These are phyloP conservation scores for Drosophila oshimai DNA, from an alignment of 1,140 invertebrate species.

Conservation along the genomic window DNA sequence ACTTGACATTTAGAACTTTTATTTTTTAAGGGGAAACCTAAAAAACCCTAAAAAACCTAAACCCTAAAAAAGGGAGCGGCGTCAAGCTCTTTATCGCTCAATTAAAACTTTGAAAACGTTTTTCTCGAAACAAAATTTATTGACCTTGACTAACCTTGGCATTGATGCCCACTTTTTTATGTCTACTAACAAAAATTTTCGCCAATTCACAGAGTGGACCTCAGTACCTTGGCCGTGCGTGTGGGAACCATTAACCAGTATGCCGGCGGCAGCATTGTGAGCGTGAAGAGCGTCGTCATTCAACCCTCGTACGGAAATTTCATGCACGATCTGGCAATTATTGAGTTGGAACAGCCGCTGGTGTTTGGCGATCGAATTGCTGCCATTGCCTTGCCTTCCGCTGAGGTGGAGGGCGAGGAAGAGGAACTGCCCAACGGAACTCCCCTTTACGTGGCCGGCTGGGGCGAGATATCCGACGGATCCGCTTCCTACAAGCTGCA, in stretches of 20 bases:
- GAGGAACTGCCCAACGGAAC: constrained; percentile 43
- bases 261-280: constrained; percentile 59
- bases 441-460: constrained; percentile 59
- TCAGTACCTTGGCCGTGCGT: constrained; percentile 32
- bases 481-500: constrained; percentile 60
- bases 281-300: constrained; percentile 43
- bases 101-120: no score
- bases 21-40: no score
- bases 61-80: no score
- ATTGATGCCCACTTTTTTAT: neutral
- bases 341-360: constrained; percentile 74
- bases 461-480: constrained; percentile 61
- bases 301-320: constrained; percentile 82
- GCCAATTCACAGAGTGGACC: constrained; percentile 29
- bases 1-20: no score
- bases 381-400: constrained; percentile 50
- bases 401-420: constrained; percentile 2
- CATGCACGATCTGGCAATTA: constrained; percentile 83
- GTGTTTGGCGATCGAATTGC: constrained; percentile 70
- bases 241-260: constrained; percentile 76
- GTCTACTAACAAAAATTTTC: neutral
- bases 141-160: no score
- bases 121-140: no score
- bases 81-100: no score
- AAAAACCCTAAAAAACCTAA: no score